These are phyloP conservation scores for Tribolium madens DNA, from an alignment of 1,140 invertebrate species.

Conservation along the genomic window DNA sequence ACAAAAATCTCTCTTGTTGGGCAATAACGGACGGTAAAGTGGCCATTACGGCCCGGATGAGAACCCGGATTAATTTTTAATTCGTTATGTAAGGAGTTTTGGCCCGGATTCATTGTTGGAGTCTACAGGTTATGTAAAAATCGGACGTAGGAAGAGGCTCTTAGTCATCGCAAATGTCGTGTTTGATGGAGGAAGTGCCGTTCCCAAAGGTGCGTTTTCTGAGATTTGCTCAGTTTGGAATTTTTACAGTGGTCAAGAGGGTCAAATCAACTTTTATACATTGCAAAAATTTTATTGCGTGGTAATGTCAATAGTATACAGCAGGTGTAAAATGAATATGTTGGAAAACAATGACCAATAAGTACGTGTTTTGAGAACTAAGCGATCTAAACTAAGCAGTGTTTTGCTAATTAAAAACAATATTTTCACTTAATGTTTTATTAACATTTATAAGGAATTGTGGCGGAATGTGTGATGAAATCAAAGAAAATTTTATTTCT, in stretches of 20 bases:
- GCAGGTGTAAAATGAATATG: not conserved
- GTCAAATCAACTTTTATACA: not conserved
- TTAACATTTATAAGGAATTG: no score
- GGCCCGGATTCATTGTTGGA: conserved; percentile 1
- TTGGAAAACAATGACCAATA: not conserved
- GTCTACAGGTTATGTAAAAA: conserved; percentile 4
- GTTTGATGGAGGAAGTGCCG: not conserved
- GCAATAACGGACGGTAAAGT: not conserved
- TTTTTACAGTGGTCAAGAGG: not conserved
- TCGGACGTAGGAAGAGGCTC: not conserved
- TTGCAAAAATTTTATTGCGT: not conserved
- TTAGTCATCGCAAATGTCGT: conserved; percentile 5
- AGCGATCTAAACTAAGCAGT: not conserved
- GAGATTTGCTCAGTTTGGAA: not conserved
- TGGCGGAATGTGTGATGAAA: no score
- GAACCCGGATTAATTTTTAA: not conserved
- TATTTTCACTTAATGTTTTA: no score
- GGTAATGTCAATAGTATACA: not conserved
- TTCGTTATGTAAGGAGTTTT: not conserved
- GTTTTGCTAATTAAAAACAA: no score
- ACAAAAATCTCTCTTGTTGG: not conserved
- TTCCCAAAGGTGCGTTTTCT: not conserved
- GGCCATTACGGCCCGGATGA: not conserved
- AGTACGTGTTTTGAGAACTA: not conserved
- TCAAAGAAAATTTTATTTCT: no score